Base-by-base conservation (phyloP, 2,113 vertebrate species). In the Ciconia boyciana region DNA sequence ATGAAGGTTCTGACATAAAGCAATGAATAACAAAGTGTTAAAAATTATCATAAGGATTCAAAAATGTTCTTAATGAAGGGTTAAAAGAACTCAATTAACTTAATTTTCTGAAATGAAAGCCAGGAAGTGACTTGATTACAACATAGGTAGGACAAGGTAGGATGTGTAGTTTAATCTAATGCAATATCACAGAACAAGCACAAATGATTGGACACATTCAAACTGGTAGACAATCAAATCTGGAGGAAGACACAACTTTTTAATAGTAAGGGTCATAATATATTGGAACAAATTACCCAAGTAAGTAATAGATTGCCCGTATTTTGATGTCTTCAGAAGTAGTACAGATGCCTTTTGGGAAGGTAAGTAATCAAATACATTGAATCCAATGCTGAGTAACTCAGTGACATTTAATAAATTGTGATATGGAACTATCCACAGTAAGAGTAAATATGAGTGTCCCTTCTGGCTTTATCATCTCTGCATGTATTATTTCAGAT, bases 391-490 rank as follows among this genome's bases (percentile, higher is more conserved):
- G n/a, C 46, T 88, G 75, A 76, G 41, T 69, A 94, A 83, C 34
- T 85, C 9, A 1, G 66, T 83, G 82, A 90, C 49, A 70, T 94
- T 87, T 96, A 94, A 90, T 89, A 80, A 79, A 76, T 70, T 83
- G 79, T 4, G 24, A 58, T 90, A 86, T 41, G 48, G 48, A 93
- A 58, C 78, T 86, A 83, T 32, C 49, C 49, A 86, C 39, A 80
- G 62, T 49, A 60, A 87, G 28, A 76, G 16, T 69, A 88, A 87
- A 95, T 81, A 75, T 34, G 61, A 92, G 60, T 62, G 72, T 92
- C 92, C 60, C 79, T 96, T 82, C 86, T 94, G 76, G 68, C 83
- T 95, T 94, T 96, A 75, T 82, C 69, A 69, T 79, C 41, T 92
- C 44, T 0, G 0, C 43, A 65, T 49, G 43, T 54, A 85, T 84